A percentile compares a stretch with the other conserved stretches of the same genome.
These are phyloP conservation scores for Eupithecia vulgata DNA, from an alignment of 2,888 invertebrate genomes.

Conservation along the genomic window DNA sequence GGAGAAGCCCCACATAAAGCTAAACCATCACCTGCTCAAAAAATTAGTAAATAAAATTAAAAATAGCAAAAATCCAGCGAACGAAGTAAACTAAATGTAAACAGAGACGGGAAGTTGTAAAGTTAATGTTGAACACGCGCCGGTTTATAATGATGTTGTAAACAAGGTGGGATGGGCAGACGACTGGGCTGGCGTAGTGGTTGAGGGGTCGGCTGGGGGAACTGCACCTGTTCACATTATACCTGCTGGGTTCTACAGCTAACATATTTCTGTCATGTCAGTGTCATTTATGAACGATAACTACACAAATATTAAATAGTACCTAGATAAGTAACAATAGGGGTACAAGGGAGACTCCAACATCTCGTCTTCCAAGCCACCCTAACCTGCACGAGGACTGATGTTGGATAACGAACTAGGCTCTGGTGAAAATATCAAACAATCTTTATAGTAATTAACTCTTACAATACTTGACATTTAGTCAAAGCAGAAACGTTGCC, in stretches of 20 bases:
- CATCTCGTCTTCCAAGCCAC: no score
- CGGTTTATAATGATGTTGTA: conserved; percentile 35
- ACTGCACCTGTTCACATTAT: neutral
- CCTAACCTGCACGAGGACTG: no score
- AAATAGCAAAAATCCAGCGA: conserved; percentile 29
- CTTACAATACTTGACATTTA: no score
- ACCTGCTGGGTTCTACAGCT: neutral
- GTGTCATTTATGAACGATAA: no score
- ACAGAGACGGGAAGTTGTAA: conserved; percentile 42
- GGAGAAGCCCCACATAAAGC: neutral
- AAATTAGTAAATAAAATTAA: conserved; percentile 25
- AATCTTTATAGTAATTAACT: no score
- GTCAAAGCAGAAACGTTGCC: no score
- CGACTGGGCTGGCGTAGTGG: neutral
- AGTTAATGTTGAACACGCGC: conserved; percentile 45
- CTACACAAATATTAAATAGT: no score
- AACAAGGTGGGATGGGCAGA: neutral
- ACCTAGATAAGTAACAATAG: no score
- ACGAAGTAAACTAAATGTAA: conserved; percentile 33
- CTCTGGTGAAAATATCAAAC: no score
- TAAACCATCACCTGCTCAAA: conserved; percentile 15
- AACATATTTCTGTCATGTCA: no score
- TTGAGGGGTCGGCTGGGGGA: neutral
- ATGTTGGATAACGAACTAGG: no score
- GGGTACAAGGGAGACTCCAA: no score